Evolutionary conservation across 2,888 invertebrate genomes (phyloP), one percentile per base, ranked within the genome.

Genomic region (Chloromyia formosa): DNA sequence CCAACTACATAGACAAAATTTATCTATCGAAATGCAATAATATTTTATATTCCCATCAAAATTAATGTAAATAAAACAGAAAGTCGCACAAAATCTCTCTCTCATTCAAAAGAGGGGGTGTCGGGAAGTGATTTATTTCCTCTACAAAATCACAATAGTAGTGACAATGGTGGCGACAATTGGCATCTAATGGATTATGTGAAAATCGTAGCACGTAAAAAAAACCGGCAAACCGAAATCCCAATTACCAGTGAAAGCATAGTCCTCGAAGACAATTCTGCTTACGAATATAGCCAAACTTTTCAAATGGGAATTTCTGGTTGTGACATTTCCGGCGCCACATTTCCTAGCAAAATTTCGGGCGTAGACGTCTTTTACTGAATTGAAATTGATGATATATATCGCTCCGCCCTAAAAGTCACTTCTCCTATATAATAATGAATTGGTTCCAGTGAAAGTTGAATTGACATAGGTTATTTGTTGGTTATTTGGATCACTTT

Each of bases 381-480:
- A 54, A 69, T 54, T 54, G 68, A 54, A 69, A 69, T 69, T 69
- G 68, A 69, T 69, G 68, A n/a, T 69, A 16, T 54, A 22, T 22
- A 49, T 54, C 23, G 53, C 14, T 27, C 53, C 68, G n/a, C 54
- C 68, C 68, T 1, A 9, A 18, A 12, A 23, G 14, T 53, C 53
- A 69, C 53, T 54, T 35, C 27, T 2, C 27, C 27, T 35, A 35
- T n/a, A 49, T n/a, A 54, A 54, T 54, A 69, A 53, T 69, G 54
- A 69, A 69, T 69, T 27, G 53, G 16, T 53, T 54, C n/a, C 35
- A 23, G 27, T 3, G 27, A 20, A 23, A 53, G 53, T 35, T 35
- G 27, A 35, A 35, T 35, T 35, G 27, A 35, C 27, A 35, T 35
- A 35, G 27, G 27, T 35, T 35, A 35, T 35, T 35, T 35, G 3